Conservation (phyloP, 2,888 invertebrate genomes). For the Achlya flavicornis region DNA sequence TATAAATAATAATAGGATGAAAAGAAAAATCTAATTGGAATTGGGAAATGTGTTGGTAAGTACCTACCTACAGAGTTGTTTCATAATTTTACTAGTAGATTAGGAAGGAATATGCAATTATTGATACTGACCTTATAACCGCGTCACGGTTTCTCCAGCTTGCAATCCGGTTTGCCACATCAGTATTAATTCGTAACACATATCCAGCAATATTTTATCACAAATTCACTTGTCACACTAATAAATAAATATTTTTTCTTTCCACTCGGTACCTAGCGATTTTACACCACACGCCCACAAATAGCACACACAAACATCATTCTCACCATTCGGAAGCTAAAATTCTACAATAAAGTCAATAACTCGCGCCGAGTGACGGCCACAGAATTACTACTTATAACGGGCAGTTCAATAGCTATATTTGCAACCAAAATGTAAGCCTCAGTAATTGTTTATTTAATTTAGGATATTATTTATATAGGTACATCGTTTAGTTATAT, state of each 20-base stretch:
- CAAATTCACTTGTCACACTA: slow-evolving; percentile 52
- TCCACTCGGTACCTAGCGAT: slow-evolving; percentile 32
- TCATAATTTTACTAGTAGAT: slow-evolving; percentile 10
- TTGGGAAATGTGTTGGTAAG: not conserved
- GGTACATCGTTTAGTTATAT: no score
- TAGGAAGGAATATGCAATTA: slow-evolving; percentile 31
- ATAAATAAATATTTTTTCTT: slow-evolving; percentile 29
- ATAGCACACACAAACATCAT: slow-evolving; percentile 67
- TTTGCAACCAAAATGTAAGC: not conserved
- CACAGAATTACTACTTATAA: not conserved
- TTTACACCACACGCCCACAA: slow-evolving; percentile 63
- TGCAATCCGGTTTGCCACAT: slow-evolving; percentile 81
- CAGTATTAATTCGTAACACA: slow-evolving; percentile 73
- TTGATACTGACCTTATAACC: slow-evolving; percentile 74
- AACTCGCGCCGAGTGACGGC: slow-evolving; percentile 47
- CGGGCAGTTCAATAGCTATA: not conserved
- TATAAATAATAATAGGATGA: not conserved
- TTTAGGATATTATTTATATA: no score
- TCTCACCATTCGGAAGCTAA: slow-evolving; percentile 58
- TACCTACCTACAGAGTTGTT: not conserved
- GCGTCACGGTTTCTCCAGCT: slow-evolving; percentile 76
- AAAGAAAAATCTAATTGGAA: not conserved
- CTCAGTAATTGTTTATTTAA: no score
- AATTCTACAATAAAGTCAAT: slow-evolving; percentile 65
- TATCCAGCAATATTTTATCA: slow-evolving; percentile 53